Conservation (phyloP, 2,113 vertebrate genomes). For the Ceuthmochares aereus region DNA sequence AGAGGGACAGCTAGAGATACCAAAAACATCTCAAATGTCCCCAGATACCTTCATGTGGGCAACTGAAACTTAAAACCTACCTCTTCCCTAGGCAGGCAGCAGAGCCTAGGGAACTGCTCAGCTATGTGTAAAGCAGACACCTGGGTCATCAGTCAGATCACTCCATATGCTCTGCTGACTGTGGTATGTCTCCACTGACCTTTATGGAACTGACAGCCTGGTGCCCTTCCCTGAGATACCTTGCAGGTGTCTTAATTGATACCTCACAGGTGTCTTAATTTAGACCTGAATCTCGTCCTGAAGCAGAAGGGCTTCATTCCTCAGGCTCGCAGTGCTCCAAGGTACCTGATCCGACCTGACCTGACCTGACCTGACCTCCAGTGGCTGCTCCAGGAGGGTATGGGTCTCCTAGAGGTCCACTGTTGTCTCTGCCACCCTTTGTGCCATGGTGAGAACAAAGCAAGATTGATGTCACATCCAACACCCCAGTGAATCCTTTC, state of each 20-base stretch:
- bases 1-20: background rate
- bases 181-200: background rate
- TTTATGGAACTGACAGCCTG: background rate
- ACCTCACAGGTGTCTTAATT: background rate
- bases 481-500: fast-evolving
- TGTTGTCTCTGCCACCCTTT: fast-evolving
- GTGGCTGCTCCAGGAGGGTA: background rate
- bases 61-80: background rate
- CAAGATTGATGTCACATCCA: background rate
- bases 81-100: background rate
- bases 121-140: background rate
- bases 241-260: background rate
- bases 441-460: background rate
- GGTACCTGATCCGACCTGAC: background rate
- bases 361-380: background rate
- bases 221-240: background rate
- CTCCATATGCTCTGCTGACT: background rate
- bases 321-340: background rate
- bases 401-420: background rate
- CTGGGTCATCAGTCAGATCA: background rate
- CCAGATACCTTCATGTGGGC: background rate
- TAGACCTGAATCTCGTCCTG: background rate
- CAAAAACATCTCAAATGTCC: background rate
- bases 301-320: background rate
- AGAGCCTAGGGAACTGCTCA: background rate